Conservation (phyloP, 2,797 vertebrate species). For the Oryzias dopingdopingensis region DNA sequence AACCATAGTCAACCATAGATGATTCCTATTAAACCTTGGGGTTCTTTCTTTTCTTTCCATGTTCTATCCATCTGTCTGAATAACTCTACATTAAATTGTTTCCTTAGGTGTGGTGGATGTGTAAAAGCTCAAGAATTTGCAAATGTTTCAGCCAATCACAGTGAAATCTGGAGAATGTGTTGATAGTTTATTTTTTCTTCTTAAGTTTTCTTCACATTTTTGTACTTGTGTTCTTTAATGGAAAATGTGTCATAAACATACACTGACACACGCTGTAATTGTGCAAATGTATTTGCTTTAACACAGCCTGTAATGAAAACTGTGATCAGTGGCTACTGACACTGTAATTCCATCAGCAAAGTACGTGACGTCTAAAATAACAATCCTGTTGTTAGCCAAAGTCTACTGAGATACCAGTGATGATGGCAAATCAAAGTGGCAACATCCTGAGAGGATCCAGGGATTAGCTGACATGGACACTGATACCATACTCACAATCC, state of each 20-base stretch:
- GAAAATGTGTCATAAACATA: not conserved
- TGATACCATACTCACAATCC: conserved; percentile 47
- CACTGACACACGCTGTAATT: conserved; percentile 8
- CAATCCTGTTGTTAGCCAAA: conserved; percentile 64
- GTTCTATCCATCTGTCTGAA: no score
- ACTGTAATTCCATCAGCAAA: conserved; percentile 51
- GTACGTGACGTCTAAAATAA: conserved; percentile 50
- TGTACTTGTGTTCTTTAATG: conserved; percentile 1
- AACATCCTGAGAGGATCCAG: conserved; percentile 63
- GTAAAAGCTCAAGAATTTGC: no score
- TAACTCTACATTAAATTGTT: no score
- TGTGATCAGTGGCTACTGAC: conserved; percentile 40
- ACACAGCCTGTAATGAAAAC: conserved; percentile 32
- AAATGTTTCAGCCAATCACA: no score
- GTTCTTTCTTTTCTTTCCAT: no score
- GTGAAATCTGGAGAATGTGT: no score
- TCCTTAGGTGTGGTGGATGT: no score
- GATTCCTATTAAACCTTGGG: no score
- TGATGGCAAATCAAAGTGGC: conserved; percentile 60
- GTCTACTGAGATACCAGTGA: conserved; percentile 55
- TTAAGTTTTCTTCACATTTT: conserved; percentile 2
- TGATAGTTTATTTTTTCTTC: not conserved
- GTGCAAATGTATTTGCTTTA: conserved; percentile 15
- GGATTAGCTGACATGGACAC: conserved; percentile 71
- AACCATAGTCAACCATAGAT: no score